Conservation (phyloP, 2,888 invertebrate species). For the Periphyllus acericola region DNA sequence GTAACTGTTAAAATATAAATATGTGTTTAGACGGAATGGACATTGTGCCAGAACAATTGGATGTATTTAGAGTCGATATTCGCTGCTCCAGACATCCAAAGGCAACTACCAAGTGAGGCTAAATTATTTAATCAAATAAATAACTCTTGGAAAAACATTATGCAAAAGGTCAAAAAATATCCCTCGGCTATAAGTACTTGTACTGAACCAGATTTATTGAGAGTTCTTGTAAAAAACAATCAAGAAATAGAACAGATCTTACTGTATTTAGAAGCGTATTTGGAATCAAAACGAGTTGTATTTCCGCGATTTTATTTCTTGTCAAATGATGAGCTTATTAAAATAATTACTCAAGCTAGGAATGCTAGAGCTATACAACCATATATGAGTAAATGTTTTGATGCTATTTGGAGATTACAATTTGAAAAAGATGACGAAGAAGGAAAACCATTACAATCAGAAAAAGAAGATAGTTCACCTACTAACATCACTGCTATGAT, state of each 20-base stretch:
- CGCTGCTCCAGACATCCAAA: slow-evolving; percentile 95
- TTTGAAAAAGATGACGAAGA: slow-evolving; percentile 85
- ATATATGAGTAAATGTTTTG: slow-evolving; percentile 94
- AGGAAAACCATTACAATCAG: slow-evolving; percentile 12
- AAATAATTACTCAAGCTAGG: slow-evolving; percentile 93
- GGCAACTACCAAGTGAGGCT: slow-evolving; percentile 96
- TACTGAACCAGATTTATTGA: slow-evolving; percentile 86
- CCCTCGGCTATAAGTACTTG: slow-evolving; percentile 85
- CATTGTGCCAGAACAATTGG: slow-evolving; percentile 95
- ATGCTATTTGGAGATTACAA: slow-evolving; percentile 86
- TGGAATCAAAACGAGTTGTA: slow-evolving; percentile 86
- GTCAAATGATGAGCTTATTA: slow-evolving; percentile 79
- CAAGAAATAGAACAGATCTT: slow-evolving; percentile 85
- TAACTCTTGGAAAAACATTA: slow-evolving; percentile 92
- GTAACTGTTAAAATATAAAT: neutral
- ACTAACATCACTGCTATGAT: slow-evolving; percentile 89
- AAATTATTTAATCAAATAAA: slow-evolving; percentile 86
- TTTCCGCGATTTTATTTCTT: slow-evolving; percentile 88
- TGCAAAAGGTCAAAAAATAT: slow-evolving; percentile 83
- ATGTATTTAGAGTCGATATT: slow-evolving; percentile 97
- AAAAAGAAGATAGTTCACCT: slow-evolving; percentile 70
- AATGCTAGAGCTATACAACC: slow-evolving; percentile 92
- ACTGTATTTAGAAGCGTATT: slow-evolving; percentile 87
- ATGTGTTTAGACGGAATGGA: slow-evolving; percentile 75
- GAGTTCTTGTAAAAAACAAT: slow-evolving; percentile 79